Conservation (phyloP, 2,113 vertebrate species). For the Chloropsis cyanopogon region DNA sequence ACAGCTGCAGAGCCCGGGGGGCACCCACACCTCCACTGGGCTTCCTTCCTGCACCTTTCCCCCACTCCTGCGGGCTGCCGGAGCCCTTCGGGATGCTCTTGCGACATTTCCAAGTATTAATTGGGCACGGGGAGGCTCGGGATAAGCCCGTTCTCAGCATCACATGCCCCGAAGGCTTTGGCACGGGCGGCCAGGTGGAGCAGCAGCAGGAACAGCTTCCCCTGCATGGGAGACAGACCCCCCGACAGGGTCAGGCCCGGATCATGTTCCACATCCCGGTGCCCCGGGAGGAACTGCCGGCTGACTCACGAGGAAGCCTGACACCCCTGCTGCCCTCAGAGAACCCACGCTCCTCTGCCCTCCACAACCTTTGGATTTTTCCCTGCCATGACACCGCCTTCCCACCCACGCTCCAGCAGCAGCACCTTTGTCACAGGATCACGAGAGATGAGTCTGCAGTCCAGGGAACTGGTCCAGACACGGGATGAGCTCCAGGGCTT, state of each 20-base stretch:
- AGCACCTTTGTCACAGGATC: neutral
- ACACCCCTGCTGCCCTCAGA: neutral
- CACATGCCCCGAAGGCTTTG: accelerated
- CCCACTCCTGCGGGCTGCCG: neutral
- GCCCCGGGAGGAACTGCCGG: accelerated
- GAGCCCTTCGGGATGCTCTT: neutral
- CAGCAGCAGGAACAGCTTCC: neutral
- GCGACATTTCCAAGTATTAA: neutral
- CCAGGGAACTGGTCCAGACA: neutral
- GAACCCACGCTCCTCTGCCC: neutral
- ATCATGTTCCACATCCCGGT: accelerated
- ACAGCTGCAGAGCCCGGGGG: accelerated
- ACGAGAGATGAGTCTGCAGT: neutral
- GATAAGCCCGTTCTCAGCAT: neutral
- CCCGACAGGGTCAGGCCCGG: accelerated
- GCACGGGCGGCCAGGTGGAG: accelerated
- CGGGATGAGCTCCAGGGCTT: neutral
- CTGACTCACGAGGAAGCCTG: neutral
- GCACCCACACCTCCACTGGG: neutral
- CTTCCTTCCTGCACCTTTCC: neutral
- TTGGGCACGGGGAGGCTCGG: accelerated
- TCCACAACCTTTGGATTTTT: neutral
- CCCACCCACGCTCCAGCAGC: neutral
- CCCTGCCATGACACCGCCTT: neutral
- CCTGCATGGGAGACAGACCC: accelerated